Base-by-base conservation (phyloP, 2,888 invertebrate genomes). In the Idaea dimidiata region DNA sequence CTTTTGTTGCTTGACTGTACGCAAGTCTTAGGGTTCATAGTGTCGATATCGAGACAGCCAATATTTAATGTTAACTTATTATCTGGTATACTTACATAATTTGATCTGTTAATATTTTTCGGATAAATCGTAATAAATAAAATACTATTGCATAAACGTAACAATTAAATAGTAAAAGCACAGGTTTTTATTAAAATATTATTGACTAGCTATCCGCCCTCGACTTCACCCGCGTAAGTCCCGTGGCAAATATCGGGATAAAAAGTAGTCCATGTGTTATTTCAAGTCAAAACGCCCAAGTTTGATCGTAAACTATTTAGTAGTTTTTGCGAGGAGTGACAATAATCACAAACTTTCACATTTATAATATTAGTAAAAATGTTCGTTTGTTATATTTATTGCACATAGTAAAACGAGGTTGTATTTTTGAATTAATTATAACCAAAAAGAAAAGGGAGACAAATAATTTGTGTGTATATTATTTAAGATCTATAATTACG, bases 381-480 rank as follows among this genome's bases (percentile, higher is more conserved):
- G 77, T 84, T 89, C 72, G 78, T 88, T 87, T 83, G 82, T 86
- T 84, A 80, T 77, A 81, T 80, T 80, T 81, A 87, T 84, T 89
- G 91, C 91, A 91, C 91, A 90, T 91, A 91, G 87, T 77, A 85
- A 88, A 88, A 88, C 79, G 89, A 91, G 91, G 91, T 91, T 92
- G 91, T 92, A 89, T 86, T 87, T 24, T 87, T 81, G 80, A 80
- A 84, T 84, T 82, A 86, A 84, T 83, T 83, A 82, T 83, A 83
- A 84, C 76, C 79, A 84, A 85, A 78, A 87, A 43, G 14, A 10
- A 14, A 43, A 82, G 80, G 79, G 86, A 82, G 91, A 91, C 91
- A 92, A 91, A 91, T 91, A 92, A 91, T 88, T 89, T 88, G 86
- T 87, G 89, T 89, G 88, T 90, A 91, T 88, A 89, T 90, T 89